Evolutionary conservation across 1,140 invertebrate genomes (phyloP).

Genomic region (Cotesia typhae): DNA sequence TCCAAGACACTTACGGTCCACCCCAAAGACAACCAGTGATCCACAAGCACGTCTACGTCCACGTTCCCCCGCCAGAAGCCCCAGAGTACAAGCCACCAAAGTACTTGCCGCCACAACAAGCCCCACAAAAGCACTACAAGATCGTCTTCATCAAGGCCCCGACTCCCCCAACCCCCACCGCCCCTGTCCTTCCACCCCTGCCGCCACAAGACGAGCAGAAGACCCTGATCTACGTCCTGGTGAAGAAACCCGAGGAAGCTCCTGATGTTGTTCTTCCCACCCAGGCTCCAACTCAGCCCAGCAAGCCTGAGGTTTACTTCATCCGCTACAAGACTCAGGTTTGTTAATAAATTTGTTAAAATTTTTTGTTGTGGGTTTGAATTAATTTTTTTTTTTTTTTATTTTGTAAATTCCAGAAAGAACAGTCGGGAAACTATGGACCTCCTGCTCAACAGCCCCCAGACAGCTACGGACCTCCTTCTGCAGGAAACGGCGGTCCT

Average conservation of each 20-base stretch:
- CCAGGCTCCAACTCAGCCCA: constrained; percentile 80
- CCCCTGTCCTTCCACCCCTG: constrained; percentile 75
- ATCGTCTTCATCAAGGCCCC: constrained; percentile 90
- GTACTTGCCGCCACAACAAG: constrained; percentile 62
- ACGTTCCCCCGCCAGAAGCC: constrained; percentile 82
- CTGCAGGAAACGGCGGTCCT: constrained; percentile 48
- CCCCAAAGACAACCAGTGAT: constrained; percentile 78
- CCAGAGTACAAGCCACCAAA: constrained; percentile 75
- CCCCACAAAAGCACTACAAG: constrained; percentile 88
- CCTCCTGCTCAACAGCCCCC: constrained; percentile 53
- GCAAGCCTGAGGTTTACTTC: constrained; percentile 88
- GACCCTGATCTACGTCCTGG: constrained; percentile 87
- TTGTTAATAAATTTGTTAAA: constrained; percentile 6
- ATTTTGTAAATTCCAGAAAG: constrained; percentile 50
- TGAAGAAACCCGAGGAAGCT: constrained; percentile 86
- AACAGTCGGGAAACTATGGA: constrained; percentile 60
- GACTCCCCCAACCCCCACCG: constrained; percentile 79
- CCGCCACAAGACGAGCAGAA: constrained; percentile 86
- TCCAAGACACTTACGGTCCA: constrained; percentile 70
- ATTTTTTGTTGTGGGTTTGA: not conserved
- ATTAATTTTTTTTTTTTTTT: constrained; percentile 7
- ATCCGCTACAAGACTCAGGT: constrained; percentile 88
- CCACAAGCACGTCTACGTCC: constrained; percentile 87
- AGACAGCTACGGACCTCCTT: constrained; percentile 63
- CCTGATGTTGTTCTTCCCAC: constrained; percentile 81